These are phyloP conservation scores for Macrostomum lignano DNA, from an alignment of 1,140 invertebrate species.

Conservation along the genomic window DNA sequence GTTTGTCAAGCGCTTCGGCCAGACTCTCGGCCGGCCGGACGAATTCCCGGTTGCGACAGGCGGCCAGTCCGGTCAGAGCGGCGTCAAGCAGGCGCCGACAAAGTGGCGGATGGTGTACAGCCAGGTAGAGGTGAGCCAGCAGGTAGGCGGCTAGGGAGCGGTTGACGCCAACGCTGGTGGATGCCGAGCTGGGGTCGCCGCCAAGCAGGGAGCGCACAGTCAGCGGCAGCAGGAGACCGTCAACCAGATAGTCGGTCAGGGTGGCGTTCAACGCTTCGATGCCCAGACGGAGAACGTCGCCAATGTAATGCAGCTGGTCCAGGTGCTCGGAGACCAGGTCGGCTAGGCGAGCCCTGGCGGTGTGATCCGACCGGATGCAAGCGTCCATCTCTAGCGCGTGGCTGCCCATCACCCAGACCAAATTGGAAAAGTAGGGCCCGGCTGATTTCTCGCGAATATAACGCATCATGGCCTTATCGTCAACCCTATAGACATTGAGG, in stretches of 20 bases:
- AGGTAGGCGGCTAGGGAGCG: no score
- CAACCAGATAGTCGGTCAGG: constrained; percentile 67
- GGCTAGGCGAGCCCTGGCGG: constrained; percentile 52
- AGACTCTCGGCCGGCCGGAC: no score
- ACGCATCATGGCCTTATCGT: constrained; percentile 70
- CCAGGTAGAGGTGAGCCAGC: no score
- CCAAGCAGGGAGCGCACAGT: constrained; percentile 55
- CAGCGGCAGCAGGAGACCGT: constrained; percentile 65
- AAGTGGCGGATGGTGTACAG: no score
- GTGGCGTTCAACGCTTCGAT: constrained; percentile 75
- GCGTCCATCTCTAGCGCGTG: constrained; percentile 78
- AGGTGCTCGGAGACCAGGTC: constrained; percentile 86
- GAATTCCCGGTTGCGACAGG: no score
- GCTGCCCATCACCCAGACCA: constrained; percentile 97
- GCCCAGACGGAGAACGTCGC: constrained; percentile 70
- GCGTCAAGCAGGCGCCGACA: no score
- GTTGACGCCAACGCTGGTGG: no score
- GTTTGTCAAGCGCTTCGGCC: no score
- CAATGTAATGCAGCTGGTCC: constrained; percentile 86
- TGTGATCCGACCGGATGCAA: constrained; percentile 63
- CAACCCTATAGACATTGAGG: constrained; percentile 71
- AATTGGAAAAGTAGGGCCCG: constrained; percentile 82
- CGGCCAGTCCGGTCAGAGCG: no score
- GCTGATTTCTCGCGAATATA: constrained; percentile 82
- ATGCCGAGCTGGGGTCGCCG: no score